Base-by-base conservation (phyloP, 2,888 invertebrate genomes). In the Priocnemis perturbator region DNA sequence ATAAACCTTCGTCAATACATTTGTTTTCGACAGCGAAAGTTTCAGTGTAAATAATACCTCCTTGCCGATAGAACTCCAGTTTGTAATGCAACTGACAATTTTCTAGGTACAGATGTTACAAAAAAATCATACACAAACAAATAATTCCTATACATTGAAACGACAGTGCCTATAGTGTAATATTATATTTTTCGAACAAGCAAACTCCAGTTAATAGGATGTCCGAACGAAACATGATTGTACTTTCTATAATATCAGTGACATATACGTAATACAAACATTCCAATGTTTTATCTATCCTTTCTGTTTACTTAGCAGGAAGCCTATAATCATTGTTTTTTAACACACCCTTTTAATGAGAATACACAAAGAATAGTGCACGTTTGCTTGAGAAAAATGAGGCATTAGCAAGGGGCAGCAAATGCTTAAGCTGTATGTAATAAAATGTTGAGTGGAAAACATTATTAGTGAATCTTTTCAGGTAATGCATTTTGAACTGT, bases 341-440 rank as follows among this genome's bases (percentile, higher is more conserved):
- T 59, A 61, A 56, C 72, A 72, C 75, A 70, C 60, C 59, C 71
- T 66, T 74, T 75, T 67, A 71, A 68, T 58, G 56, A 69, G 60
- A 57, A 69, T 65, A 61, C 45, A 63, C 11, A 44, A 74, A 77
- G 74, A 48, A 74, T 50, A 73, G 53, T 65, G 66, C 64, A 64
- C 63, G 59, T 67, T 60, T 77, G 69, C 67, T 67, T 52, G 67
- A 71, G 60, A 68, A 69, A 77, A 66, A 63, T 59, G 74, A 79
- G 70, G 60, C 73, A 64, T 68, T 66, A 68, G 74, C 63, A 58
- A 64, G 55, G 67, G 66, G 68, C 73, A 74, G 71, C 68, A 48
- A 59, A 71, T 78, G 79, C 76, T 78, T 74, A 76, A 79, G 76
- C 79, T 70, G 72, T 67, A 73, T 67, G 48, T 67, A 66, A 66